Evolutionary conservation across 2,113 vertebrate species (phyloP).

Genomic region (Vidua macroura): DNA sequence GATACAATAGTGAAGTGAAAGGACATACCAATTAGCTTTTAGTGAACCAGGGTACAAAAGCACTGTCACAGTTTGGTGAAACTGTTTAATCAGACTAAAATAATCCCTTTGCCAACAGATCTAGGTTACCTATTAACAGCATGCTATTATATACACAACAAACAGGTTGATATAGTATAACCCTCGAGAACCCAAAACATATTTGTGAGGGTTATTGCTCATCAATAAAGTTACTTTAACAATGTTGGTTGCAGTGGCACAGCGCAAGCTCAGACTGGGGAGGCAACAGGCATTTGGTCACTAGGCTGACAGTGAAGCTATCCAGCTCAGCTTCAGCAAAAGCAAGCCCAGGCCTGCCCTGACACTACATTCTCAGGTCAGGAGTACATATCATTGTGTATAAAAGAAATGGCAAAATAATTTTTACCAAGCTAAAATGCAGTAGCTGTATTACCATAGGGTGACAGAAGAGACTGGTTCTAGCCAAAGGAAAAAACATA

Average conservation of each 20-base stretch:
- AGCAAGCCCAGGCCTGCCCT: neutral
- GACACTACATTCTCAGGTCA: neutral
- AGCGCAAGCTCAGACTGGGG: neutral
- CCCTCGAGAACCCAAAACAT: neutral
- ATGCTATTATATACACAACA: rapidly evolving
- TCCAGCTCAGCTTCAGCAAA: neutral
- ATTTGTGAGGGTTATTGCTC: neutral
- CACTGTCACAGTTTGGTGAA: neutral
- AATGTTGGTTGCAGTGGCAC: neutral
- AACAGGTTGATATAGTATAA: neutral
- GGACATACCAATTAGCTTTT: neutral
- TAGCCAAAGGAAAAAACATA: neutral
- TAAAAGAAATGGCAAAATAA: neutral
- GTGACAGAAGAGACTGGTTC: neutral
- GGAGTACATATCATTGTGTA: neutral
- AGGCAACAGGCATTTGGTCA: neutral
- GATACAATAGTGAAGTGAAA: neutral
- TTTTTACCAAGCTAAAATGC: neutral
- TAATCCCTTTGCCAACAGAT: neutral
- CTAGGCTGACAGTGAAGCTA: rapidly evolving
- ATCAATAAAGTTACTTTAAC: neutral
- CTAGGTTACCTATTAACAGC: neutral
- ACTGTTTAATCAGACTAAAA: neutral
- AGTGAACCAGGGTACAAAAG: neutral
- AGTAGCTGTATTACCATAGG: neutral